Evolutionary conservation across 2,888 invertebrate species (phyloP), one percentile per base, ranked within the genome.

Genomic region (Scelioninae gen. 2): DNA sequence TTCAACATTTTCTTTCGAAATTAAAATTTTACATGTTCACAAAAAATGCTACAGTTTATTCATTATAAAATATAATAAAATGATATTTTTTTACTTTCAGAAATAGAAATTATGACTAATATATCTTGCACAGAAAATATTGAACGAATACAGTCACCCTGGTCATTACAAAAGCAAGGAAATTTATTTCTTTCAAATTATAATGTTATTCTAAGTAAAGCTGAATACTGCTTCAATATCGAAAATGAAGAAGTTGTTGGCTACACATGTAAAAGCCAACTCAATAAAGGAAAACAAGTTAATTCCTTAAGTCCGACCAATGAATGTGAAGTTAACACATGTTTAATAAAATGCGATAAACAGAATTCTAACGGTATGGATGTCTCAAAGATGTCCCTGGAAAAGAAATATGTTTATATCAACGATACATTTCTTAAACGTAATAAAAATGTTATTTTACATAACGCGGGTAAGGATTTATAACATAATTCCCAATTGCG

Each of bases 391-490:
- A 11, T 48, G 0, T 63, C 63, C 1, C 9, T 64, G 9, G 15
- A 55, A 15, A 45, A 64, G 7, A 53, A 64, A 15, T 64, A 28
- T 13, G 46, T 64, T 46, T 64, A 37, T 28, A 28, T 64, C 3
- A 53, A 64, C 28, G 64, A 64, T 13, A 55, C 53, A 2, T 53
- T 64, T 46, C 10, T 64, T 1, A 35, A 52, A 19, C 15, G 33
- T 9, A 53, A 64, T 16, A 53, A 13, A 37, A 31, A 46, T 31
- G 15, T 6, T 0, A 10, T 64, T 25, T 25, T 37, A 13, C 18
- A 64, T n/a, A n/a, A n/a, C n/a, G n/a, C n/a, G n/a, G n/a, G n/a
- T n/a, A n/a, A n/a, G n/a, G n/a, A n/a, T n/a, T n/a, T n/a, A n/a
- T n/a, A n/a, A n/a, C n/a, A n/a, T n/a, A n/a, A n/a, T n/a, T n/a